Evolutionary conservation across 2,888 invertebrate species (phyloP).

Genomic region (Heliconius charithonia): DNA sequence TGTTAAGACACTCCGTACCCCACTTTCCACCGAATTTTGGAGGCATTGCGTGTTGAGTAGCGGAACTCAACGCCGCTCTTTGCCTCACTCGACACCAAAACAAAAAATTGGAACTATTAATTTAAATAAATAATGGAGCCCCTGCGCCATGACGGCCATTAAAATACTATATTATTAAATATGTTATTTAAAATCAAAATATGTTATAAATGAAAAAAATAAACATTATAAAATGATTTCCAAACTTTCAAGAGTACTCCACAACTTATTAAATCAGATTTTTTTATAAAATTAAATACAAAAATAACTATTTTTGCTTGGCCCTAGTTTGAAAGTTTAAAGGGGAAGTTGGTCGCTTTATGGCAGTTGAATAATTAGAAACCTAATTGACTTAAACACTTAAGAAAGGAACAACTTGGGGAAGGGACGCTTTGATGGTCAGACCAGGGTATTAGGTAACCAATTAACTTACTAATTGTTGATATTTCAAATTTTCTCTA

Average conservation of each 20-base stretch:
- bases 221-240: neutral
- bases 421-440: slow-evolving; percentile 22
- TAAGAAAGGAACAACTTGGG: slow-evolving; percentile 24
- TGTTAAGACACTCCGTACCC: too few species aligned
- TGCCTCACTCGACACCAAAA: too few species aligned
- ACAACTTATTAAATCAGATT: neutral
- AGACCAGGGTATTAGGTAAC: slow-evolving; percentile 17
- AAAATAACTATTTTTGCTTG: slow-evolving; percentile 17
- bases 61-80: too few species aligned
- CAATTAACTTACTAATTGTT: slow-evolving; percentile 19
- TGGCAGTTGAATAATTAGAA: slow-evolving; percentile 29
- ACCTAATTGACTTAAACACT: slow-evolving; percentile 29
- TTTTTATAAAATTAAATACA: neutral
- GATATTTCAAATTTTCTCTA: slow-evolving; percentile 11
- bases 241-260: neutral
- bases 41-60: too few species aligned
- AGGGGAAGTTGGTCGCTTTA: slow-evolving; percentile 27
- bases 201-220: neutral
- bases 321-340: slow-evolving; percentile 12
- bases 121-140: too few species aligned
- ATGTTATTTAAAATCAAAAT: too few species aligned
- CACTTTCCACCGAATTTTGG: too few species aligned
- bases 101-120: too few species aligned
- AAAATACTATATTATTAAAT: too few species aligned
- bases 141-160: too few species aligned